Conservation (phyloP, 92 coral and sea anemone genomes). For the Zoanthus gigantus region DNA sequence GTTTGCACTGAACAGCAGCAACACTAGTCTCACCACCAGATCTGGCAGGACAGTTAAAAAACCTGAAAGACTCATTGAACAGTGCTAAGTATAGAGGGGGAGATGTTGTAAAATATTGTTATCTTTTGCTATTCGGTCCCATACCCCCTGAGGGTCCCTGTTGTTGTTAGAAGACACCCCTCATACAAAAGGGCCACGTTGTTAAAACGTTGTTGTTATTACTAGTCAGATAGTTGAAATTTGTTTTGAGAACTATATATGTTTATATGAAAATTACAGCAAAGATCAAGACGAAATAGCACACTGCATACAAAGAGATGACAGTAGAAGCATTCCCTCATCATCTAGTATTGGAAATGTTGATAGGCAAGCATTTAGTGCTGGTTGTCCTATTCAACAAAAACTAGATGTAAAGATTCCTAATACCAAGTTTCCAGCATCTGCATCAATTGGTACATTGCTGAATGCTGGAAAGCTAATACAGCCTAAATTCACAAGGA, state of each 20-base stretch:
- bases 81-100: neutral
- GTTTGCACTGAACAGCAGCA: too few relatives aligned
- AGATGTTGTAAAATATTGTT: neutral
- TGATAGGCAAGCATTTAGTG: conserved; percentile 13
- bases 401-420: conserved; percentile 15
- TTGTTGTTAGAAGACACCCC: too few relatives aligned
- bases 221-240: too few relatives aligned
- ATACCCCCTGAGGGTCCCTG: too few relatives aligned
- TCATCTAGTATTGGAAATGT: neutral
- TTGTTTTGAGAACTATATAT: too few relatives aligned
- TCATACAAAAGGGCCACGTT: too few relatives aligned
- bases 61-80: too few relatives aligned
- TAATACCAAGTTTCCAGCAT: conserved; percentile 61
- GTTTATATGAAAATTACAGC: too few relatives aligned
- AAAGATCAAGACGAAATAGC: neutral
- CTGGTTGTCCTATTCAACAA: neutral
- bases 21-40: too few relatives aligned
- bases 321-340: neutral
- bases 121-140: too few relatives aligned
- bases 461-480: conserved; percentile 75
- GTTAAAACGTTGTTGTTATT: too few relatives aligned
- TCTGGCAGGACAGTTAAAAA: too few relatives aligned
- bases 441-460: conserved; percentile 70
- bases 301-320: neutral
- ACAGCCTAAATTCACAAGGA: conserved; percentile 63